Evolutionary conservation across 23 tunicate genomes (phyloP), one percentile per base, ranked within the genome.

Genomic region (Trididemnum clinides): DNA sequence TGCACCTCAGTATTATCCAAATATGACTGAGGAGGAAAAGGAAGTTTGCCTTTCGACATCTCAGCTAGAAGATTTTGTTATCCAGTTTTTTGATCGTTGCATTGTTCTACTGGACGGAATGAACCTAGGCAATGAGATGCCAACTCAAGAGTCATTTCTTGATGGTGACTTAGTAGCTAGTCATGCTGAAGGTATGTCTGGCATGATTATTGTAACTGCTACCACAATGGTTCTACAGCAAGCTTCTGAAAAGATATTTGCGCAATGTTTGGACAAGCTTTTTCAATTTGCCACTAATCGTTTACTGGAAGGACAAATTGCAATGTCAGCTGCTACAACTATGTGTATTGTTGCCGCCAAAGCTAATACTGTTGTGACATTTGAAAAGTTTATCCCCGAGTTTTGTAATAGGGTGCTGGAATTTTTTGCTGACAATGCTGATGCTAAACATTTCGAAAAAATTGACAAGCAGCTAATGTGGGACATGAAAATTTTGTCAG

Each of bases 401-500:
- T 94, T 32, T 44, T 79, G 90, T 34, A 33, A 62, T 36, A 70
- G 29, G 20, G 64, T 94, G n/a, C 23, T 85, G 30, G 82, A 75
- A 15, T 64, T 66, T 54, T 85, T 77, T 64, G 76, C 34, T 34
- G 94, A 89, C 54, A 89, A 85, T 34, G 85, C 95, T 15, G 88
- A 89, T 23, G 64, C 84, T 33, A 58, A 62, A 50, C 73, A 71
- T 3, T 89, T 85, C 15, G 91, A 94, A 70, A 94, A 94, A 82
- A 20, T 89, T 28, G 98, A 89, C 85, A 94, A 94, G 32, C 87
- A 89, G 65, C 23, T 94, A 30, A 27, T 86, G 33, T 94, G 98
- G 98, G 88, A 94, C 50, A n/a, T 94, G 63, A 85, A 65, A 30
- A 65, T 94, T 22, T 38, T 94, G 29, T 50, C 58, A 34, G 90